Percentiles rank a stretch among this genome's conserved stretches.
These are phyloP conservation scores for Gallinago paraguaiae DNA, from an alignment of 2,113 vertebrate species.

Conservation along the genomic window DNA sequence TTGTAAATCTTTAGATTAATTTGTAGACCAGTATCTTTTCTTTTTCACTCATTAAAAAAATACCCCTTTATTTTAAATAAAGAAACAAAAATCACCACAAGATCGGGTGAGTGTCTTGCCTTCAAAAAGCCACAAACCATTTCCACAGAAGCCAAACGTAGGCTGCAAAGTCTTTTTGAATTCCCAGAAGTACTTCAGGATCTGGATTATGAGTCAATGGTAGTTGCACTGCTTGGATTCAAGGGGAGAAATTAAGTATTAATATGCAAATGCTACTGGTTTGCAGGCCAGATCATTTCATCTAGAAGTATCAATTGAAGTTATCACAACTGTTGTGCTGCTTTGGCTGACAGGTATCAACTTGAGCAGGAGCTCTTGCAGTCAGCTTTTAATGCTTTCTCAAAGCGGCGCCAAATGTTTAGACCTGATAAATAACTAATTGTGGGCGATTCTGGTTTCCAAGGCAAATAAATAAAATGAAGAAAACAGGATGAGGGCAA, in stretches of 20 bases:
- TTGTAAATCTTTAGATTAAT: neutral
- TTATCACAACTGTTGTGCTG: neutral
- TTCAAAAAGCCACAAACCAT: neutral
- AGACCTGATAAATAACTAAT: neutral
- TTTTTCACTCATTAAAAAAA: neutral
- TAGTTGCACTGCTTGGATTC: neutral
- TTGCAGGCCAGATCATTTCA: neutral
- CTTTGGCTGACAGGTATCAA: neutral
- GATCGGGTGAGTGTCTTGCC: neutral
- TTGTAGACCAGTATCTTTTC: neutral
- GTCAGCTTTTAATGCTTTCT: neutral
- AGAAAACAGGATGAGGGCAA: neutral
- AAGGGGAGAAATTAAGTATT: neutral
- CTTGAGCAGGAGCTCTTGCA: neutral
- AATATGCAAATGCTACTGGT: neutral
- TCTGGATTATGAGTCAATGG: neutral
- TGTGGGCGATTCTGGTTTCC: neutral
- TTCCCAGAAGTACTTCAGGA: neutral
- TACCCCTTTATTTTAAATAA: neutral
- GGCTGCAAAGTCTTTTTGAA: neutral
- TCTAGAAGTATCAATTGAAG: neutral
- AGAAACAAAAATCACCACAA: neutral
- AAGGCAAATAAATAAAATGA: conserved; percentile 7
- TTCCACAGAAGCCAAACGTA: neutral
- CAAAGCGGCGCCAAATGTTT: neutral